Evolutionary conservation across 2,888 invertebrate species (phyloP), one percentile per base, ranked within the genome.

Genomic region (Erebia ligea): DNA sequence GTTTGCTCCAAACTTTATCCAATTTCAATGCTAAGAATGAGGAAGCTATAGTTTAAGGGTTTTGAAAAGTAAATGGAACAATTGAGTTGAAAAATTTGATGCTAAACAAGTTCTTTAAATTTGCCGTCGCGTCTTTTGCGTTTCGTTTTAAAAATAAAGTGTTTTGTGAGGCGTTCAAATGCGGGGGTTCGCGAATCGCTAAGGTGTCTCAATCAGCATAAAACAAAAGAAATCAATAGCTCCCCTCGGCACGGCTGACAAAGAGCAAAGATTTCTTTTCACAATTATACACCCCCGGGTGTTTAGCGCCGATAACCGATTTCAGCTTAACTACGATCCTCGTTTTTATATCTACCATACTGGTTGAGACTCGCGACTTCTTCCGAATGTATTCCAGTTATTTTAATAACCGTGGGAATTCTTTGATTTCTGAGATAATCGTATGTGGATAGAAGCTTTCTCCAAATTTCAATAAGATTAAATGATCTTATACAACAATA

Each of bases 141-240:
- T 82, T 87, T 87, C 86, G 83, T 76, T 86, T 88, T 86, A 81
- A 81, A 79, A 82, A 87, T 87, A 90, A 91, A 91, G 88, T 90
- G 91, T 91, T 89, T 88, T 87, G 86, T 89, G 87, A 90, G 84
- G 88, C 90, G 88, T 87, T 80, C 82, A 81, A 77, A 82, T 77
- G 78, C 77, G 84, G 84, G 88, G 88, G 84, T 78, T 82, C 86
- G 84, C 84, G 85, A 83, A 34, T 85, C 84, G 85, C 86, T 84
- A 91, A 93, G 93, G 93, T 93, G 93, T 92, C 93, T 91, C 93
- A 93, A 93, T 93, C 93, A 93, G 92, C 93, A 93, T 93, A 93
- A 93, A 93, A 93, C 93, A 93, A 93, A 92, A 92, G 93, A 92
- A 93, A 93, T 93, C 93, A 93, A 93, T 93, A 92, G 88, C 83